Percentiles rank a stretch among this genome's conserved stretches.
These are phyloP conservation scores for Drosophila neutralis DNA, from an alignment of 2,888 invertebrate genomes.

Conservation along the genomic window DNA sequence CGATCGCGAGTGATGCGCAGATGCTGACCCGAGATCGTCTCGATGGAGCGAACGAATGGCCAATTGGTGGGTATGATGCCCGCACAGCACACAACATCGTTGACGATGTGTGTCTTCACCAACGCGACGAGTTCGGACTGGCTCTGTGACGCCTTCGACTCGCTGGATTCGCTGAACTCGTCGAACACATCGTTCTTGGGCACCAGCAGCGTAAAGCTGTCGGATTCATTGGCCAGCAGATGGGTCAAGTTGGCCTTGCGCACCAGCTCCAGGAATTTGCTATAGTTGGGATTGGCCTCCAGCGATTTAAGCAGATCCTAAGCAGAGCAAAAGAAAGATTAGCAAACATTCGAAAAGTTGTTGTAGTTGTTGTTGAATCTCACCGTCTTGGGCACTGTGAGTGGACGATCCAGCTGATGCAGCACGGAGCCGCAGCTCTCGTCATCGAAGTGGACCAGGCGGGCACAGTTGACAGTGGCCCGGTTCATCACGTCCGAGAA, in stretches of 20 bases:
- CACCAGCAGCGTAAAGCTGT: constrained; percentile 82
- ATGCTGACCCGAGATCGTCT: constrained; percentile 82
- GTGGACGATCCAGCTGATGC: constrained; percentile 88
- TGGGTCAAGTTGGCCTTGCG: constrained; percentile 82
- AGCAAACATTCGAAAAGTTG: not conserved
- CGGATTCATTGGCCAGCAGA: constrained; percentile 77
- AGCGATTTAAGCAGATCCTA: constrained; percentile 81
- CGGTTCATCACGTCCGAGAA: constrained; percentile 87
- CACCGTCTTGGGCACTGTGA: constrained; percentile 84
- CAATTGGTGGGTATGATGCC: constrained; percentile 84
- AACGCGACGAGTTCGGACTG: constrained; percentile 74
- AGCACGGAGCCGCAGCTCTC: constrained; percentile 89
- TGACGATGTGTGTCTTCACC: constrained; percentile 83
- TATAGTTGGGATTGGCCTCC: constrained; percentile 83
- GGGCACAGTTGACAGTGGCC: constrained; percentile 89
- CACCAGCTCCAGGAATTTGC: constrained; percentile 83
- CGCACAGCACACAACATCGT: constrained; percentile 84
- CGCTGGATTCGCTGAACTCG: constrained; percentile 79
- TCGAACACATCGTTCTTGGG: constrained; percentile 84
- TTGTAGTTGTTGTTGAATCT: constrained; percentile 12
- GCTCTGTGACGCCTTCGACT: constrained; percentile 64
- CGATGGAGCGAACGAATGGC: constrained; percentile 84
- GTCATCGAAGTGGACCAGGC: constrained; percentile 87
- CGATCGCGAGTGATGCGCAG: constrained; percentile 84
- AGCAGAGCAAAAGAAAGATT: not conserved